phyloP scores from a whole-genome alignment of 2,888 invertebrate species.

The Hirtodrosophila duncani region DNA sequence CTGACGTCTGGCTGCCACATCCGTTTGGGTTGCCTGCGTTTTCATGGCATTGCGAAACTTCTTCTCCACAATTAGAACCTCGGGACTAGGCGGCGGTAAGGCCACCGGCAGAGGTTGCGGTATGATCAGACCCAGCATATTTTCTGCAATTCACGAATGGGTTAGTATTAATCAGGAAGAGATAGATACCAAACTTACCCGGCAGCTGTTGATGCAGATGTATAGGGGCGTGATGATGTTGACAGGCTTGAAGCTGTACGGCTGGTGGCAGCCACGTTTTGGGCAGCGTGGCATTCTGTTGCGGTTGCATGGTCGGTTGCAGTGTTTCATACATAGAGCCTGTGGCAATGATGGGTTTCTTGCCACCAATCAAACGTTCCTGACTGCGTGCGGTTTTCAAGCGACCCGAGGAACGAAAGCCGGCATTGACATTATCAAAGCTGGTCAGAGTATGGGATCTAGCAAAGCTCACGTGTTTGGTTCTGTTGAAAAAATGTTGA shows the following conservation, averaged over 20 bases:
- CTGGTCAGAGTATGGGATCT: slow-evolving; percentile 92
- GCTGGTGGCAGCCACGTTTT: slow-evolving; percentile 58
- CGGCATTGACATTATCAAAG: slow-evolving; percentile 84
- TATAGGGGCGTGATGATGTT: slow-evolving; percentile 72
- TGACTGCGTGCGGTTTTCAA: slow-evolving; percentile 80
- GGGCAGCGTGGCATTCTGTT: slow-evolving; percentile 46
- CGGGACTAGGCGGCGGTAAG: slow-evolving; percentile 69
- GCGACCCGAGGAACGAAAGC: slow-evolving; percentile 78
- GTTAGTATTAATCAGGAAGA: background rate
- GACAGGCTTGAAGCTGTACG: slow-evolving; percentile 60
- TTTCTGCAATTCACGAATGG: slow-evolving; percentile 21
- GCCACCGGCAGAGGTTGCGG: slow-evolving; percentile 57
- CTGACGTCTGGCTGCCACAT: slow-evolving; percentile 82
- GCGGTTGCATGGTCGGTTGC: slow-evolving; percentile 47
- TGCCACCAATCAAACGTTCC: slow-evolving; percentile 87
- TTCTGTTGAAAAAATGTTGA: slow-evolving; percentile 78
- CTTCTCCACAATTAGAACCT: slow-evolving; percentile 83
- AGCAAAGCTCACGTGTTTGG: slow-evolving; percentile 94
- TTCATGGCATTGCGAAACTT: slow-evolving; percentile 91
- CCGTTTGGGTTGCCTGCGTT: slow-evolving; percentile 94
- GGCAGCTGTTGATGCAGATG: slow-evolving; percentile 66
- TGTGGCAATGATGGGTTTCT: slow-evolving; percentile 80
- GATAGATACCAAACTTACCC: slow-evolving; percentile 22
- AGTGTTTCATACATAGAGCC: slow-evolving; percentile 70
- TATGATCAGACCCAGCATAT: slow-evolving; percentile 55